Evolutionary conservation across 2,113 vertebrate genomes (phyloP).

Genomic region (Donacobius atricapilla): DNA sequence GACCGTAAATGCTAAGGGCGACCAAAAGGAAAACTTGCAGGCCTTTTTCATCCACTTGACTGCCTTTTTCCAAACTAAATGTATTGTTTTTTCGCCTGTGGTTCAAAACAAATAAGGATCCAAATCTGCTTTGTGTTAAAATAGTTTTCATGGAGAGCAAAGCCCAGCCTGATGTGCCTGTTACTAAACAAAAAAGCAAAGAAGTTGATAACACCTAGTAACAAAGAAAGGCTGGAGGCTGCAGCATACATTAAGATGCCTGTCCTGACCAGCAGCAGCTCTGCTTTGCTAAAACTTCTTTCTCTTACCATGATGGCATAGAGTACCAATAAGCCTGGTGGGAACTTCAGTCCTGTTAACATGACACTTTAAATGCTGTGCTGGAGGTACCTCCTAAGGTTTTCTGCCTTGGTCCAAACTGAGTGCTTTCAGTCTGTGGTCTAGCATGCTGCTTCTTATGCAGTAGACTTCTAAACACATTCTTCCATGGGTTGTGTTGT

Average conservation of each 20-base stretch:
- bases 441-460: not conserved
- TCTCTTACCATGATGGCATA: not conserved
- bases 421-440: not conserved
- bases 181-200: not conserved
- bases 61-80: not conserved
- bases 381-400: not conserved
- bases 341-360: not conserved
- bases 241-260: not conserved
- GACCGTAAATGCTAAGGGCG: conserved; percentile 37
- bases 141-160: not conserved
- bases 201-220: not conserved
- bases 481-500: not conserved
- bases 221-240: not conserved
- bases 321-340: not conserved
- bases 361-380: not conserved
- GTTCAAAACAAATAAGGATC: conserved; percentile 27
- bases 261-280: not conserved
- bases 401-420: not conserved
- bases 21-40: conserved; percentile 36
- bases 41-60: conserved; percentile 51
- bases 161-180: not conserved
- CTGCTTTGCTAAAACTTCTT: not conserved
- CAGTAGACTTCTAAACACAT: not conserved
- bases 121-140: conserved; percentile 50
- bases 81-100: not conserved